Percentiles rank a stretch among this genome's conserved stretches.
Conservation (phyloP, 2,113 vertebrate species). For the Brachypodius melanocephalos region DNA sequence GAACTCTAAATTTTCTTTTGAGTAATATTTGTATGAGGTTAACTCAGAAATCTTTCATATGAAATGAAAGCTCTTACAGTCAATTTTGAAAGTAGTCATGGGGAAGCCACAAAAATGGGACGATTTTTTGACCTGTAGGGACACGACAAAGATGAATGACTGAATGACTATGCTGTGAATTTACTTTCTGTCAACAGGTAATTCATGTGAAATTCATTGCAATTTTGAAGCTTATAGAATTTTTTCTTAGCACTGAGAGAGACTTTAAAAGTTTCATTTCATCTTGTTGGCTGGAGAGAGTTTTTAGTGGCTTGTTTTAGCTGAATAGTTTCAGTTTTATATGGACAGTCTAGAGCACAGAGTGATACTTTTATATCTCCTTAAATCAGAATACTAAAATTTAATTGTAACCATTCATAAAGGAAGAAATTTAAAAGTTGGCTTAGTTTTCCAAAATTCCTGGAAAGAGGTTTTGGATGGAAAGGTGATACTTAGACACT, state of each 20-base stretch:
- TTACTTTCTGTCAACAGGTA: slow-evolving; percentile 24
- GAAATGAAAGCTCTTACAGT: background rate
- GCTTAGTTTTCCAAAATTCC: background rate
- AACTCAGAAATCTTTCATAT: background rate
- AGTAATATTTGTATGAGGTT: background rate
- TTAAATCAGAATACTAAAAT: background rate
- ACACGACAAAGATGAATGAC: background rate
- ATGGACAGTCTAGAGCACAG: background rate
- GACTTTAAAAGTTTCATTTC: background rate
- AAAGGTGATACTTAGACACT: background rate
- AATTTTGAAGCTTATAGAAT: background rate
- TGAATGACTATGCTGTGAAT: background rate
- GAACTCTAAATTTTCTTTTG: background rate
- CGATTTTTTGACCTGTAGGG: background rate
- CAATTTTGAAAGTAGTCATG: background rate
- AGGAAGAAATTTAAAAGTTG: background rate
- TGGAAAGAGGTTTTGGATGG: background rate
- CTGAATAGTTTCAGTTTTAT: background rate
- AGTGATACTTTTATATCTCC: background rate
- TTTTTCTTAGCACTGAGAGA: background rate
- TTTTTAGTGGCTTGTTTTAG: background rate
- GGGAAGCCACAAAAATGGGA: background rate
- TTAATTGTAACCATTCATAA: background rate
- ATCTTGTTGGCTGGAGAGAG: background rate
- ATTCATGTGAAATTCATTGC: background rate